Percentiles rank a stretch among this genome's conserved stretches.
Conservation (phyloP, 2,113 vertebrate genomes). For the Egretta garzetta region DNA sequence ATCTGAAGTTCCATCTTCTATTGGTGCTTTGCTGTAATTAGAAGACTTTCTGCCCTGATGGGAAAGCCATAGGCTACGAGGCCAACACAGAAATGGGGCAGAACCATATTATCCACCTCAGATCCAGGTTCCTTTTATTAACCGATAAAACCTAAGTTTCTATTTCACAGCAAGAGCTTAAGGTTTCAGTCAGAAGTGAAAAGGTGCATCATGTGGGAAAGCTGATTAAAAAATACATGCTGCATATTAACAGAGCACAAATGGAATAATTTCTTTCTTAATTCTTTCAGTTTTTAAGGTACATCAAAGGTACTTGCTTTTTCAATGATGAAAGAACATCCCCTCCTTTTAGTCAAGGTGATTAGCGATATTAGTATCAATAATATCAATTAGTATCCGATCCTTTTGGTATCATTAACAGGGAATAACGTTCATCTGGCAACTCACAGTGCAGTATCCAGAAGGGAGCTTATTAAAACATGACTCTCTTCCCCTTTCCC, state of each 20-base stretch:
- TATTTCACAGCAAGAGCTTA: slow-evolving; percentile 24
- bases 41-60: slow-evolving; percentile 50
- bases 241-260: slow-evolving; percentile 33
- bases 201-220: slow-evolving; percentile 23
- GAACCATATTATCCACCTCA: neutral
- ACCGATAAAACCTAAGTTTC: slow-evolving; percentile 40
- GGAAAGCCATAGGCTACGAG: neutral
- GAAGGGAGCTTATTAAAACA: slow-evolving; percentile 51
- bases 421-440: neutral
- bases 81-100: slow-evolving; percentile 4
- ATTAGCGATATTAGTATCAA: slow-evolving; percentile 21
- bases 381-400: slow-evolving; percentile 36
- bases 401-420: neutral
- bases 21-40: slow-evolving; percentile 60
- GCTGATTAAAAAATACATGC: slow-evolving; percentile 67
- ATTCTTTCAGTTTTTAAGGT: slow-evolving; percentile 41
- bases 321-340: slow-evolving; percentile 22
- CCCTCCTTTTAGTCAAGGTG: neutral
- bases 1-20: slow-evolving; percentile 8
- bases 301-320: slow-evolving; percentile 7
- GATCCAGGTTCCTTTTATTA: slow-evolving; percentile 7
- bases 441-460: neutral
- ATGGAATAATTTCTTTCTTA: slow-evolving; percentile 24
- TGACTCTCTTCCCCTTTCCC: neutral
- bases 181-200: slow-evolving; percentile 8